Percentiles rank a stretch among this genome's conserved stretches.
Conservation (phyloP, 2,888 invertebrate species). For the Drosophila quinaria region DNA sequence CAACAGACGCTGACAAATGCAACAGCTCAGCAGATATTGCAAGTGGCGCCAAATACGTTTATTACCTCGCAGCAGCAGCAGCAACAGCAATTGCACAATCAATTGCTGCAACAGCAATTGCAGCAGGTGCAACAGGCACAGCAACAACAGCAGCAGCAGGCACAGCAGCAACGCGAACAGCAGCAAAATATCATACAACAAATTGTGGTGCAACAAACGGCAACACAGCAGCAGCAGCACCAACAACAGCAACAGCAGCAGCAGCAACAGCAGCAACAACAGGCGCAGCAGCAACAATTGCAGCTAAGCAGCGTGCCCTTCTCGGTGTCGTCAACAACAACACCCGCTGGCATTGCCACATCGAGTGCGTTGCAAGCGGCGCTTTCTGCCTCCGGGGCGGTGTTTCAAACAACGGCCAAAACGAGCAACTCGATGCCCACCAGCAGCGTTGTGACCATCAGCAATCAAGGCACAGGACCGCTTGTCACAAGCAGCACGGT, state of each 20-base stretch:
- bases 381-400: constrained; percentile 84
- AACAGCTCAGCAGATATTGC: constrained; percentile 79
- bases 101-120: constrained; percentile 83
- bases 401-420: constrained; percentile 85
- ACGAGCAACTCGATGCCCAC: constrained; percentile 79
- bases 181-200: constrained; percentile 58
- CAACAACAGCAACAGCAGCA: constrained; percentile 70
- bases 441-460: constrained; percentile 84
- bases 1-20: constrained; percentile 72
- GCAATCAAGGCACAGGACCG: constrained; percentile 80
- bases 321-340: constrained; percentile 81
- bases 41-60: constrained; percentile 84
- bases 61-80: constrained; percentile 86
- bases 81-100: constrained; percentile 82
- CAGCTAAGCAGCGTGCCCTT: constrained; percentile 82
- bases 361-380: constrained; percentile 84
- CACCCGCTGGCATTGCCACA: constrained; percentile 82
- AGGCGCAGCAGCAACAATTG: constrained; percentile 68
- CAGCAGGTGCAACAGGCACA: constrained; percentile 86
- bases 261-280: constrained; percentile 74
- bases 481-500: constrained; percentile 84
- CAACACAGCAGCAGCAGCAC: constrained; percentile 82
- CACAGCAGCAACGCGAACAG: constrained; percentile 84
- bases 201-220: constrained; percentile 67
- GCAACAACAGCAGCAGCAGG: constrained; percentile 86